Evolutionary conservation across 2,797 vertebrate genomes (phyloP).

Genomic region (Mareca strepera): DNA sequence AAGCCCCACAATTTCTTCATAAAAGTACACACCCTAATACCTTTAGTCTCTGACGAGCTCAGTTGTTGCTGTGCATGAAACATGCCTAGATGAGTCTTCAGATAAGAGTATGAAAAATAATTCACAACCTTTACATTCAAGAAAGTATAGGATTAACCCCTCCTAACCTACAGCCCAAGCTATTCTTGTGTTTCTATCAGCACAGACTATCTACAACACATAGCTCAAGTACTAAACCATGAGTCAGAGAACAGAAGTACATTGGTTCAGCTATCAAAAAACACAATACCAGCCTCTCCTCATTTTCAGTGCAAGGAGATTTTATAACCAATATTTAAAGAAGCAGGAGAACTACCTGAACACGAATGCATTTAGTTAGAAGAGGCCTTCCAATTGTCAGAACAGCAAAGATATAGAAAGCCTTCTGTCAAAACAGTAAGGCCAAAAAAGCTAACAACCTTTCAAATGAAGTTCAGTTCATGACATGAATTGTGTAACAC

Average conservation of each 20-base stretch:
- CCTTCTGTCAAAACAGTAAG: not conserved
- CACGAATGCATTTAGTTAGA: accelerated
- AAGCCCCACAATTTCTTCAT: conserved; percentile 11
- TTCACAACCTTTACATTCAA: not conserved
- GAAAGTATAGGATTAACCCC: conserved; percentile 49
- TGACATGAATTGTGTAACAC: not conserved
- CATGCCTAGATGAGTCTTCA: conserved; percentile 9
- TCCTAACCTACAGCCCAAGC: not conserved
- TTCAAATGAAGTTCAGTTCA: not conserved
- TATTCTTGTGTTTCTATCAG: conserved; percentile 7
- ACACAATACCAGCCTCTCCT: not conserved
- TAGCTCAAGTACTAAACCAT: not conserved
- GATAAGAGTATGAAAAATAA: conserved; percentile 18
- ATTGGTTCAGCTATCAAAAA: not conserved
- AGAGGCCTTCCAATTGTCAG: not conserved
- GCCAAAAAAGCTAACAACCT: not conserved
- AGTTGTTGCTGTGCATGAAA: not conserved
- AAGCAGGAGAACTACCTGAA: not conserved
- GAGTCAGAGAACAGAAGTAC: conserved; percentile 25
- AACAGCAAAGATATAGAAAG: not conserved
- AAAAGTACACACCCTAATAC: conserved; percentile 22
- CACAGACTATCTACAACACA: conserved; percentile 45
- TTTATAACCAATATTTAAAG: not conserved
- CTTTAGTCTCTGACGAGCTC: conserved; percentile 23
- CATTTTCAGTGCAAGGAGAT: not conserved